phyloP scores from a whole-genome alignment of 2,888 invertebrate species.

The Macrophya alboannulata region DNA sequence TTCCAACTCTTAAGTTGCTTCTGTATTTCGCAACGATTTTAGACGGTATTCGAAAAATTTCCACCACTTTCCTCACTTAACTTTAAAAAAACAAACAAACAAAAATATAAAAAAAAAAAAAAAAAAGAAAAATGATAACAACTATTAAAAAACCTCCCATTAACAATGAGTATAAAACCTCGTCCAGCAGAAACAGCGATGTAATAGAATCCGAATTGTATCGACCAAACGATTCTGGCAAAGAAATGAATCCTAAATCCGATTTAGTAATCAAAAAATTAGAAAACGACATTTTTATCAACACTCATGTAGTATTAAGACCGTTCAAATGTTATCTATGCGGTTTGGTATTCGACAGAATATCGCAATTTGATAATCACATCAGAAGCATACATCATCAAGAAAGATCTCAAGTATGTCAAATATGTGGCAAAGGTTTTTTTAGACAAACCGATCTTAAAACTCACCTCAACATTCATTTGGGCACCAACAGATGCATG shows the following conservation, averaged over 20 bases:
- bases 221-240: neutral
- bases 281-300: neutral
- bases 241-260: neutral
- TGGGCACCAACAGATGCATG: constrained; percentile 77
- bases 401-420: constrained; percentile 76
- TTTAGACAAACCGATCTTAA: constrained; percentile 77
- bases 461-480: constrained; percentile 78
- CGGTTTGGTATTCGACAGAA: constrained; percentile 73
- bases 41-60: neutral
- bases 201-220: neutral
- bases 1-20: neutral
- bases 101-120: neutral
- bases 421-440: constrained; percentile 76
- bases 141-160: neutral
- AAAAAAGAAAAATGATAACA: neutral
- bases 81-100: neutral
- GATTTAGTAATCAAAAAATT: neutral
- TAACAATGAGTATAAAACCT: neutral
- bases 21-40: neutral
- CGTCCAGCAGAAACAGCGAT: neutral
- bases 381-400: constrained; percentile 74
- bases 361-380: constrained; percentile 76
- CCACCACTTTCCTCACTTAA: too few species aligned
- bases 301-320: constrained; percentile 60
- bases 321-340: constrained; percentile 73